phyloP scores from a whole-genome alignment of 2,797 vertebrate genomes.

The Myripristis murdjan region DNA sequence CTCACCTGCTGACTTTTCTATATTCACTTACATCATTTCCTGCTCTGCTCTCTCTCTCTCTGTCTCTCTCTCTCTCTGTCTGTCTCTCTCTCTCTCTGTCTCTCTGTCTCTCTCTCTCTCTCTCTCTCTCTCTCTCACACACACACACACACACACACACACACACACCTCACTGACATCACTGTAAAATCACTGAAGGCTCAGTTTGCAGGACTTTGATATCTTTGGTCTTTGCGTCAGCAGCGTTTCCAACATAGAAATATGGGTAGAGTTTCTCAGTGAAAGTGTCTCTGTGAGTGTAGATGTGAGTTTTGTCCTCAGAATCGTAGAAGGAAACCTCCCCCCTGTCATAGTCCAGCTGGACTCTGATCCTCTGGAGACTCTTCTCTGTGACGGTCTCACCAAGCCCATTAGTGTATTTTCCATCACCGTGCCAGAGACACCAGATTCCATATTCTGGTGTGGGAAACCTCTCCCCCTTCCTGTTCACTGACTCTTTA shows the following conservation, averaged over 20 bases:
- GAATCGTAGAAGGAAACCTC: conserved; percentile 51
- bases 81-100: too few species aligned
- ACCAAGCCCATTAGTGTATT: neutral
- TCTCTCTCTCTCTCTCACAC: too few species aligned
- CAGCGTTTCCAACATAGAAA: neutral
- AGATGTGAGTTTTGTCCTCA: conserved; percentile 40
- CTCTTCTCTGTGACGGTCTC: conserved; percentile 10
- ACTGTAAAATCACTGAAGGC: too few species aligned
- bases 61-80: too few species aligned
- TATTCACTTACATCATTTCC: too few species aligned
- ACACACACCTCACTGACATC: too few species aligned
- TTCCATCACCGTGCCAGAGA: neutral
- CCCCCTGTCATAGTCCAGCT: conserved; percentile 51
- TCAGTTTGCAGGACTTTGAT: conserved; percentile 32
- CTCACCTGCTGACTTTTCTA: too few species aligned
- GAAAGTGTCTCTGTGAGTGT: conserved; percentile 37
- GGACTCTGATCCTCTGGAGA: conserved; percentile 47
- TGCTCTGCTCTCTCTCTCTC: too few species aligned
- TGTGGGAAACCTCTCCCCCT: neutral
- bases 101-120: too few species aligned
- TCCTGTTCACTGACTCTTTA: conserved; percentile 42
- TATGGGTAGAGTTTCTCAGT: conserved; percentile 45
- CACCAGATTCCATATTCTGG: conserved; percentile 24
- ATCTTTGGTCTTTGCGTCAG: conserved; percentile 29
- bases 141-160: too few species aligned